Evolutionary conservation across 2,888 invertebrate genomes (phyloP), one percentile per base, ranked within the genome.

Genomic region (Choristoneura rosaceana): DNA sequence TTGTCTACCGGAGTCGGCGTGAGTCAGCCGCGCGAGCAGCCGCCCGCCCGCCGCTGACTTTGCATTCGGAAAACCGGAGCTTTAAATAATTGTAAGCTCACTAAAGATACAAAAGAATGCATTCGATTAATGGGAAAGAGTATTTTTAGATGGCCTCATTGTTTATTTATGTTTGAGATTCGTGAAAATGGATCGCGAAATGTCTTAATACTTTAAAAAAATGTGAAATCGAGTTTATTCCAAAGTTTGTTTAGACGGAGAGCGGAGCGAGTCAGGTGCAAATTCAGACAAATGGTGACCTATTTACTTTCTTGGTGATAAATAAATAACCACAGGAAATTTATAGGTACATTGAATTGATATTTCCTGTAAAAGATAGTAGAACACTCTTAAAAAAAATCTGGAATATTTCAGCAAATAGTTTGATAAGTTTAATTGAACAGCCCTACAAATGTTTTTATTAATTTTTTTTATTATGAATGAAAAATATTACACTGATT

Each of bases 1-100:
- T 87, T 87, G 91, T 92, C 92, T 93, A 85, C 83, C 87, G 86
- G 81, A 85, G 83, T 80, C 86, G 85, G 84, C 81, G 86, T 91
- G 91, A 91, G 82, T 90, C 90, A 91, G 81, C 79, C 82, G 81
- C 75, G 78, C 80, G 82, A 80, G 81, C 81, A 81, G 81, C 79
- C 81, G 81, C 79, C 79, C 81, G 78, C 76, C 77, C 78, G 76
- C 76, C 76, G 74, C 82, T 84, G 84, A 77, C 81, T 81, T 78
- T 84, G 78, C 78, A 76, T 78, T 80, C 82, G 82, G 84, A 85
- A 87, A 87, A 84, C 84, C 78, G 79, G 77, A 79, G 84, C 84
- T 86, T 83, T 79, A 85, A 87, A 89, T 87, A 87, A 87, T 87
- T 82, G 83, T 83, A 84, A 78, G 77, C 80, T 80, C 81, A 78